These are phyloP conservation scores for Gortyna flavago DNA, from an alignment of 2,888 invertebrate genomes.

Conservation along the genomic window DNA sequence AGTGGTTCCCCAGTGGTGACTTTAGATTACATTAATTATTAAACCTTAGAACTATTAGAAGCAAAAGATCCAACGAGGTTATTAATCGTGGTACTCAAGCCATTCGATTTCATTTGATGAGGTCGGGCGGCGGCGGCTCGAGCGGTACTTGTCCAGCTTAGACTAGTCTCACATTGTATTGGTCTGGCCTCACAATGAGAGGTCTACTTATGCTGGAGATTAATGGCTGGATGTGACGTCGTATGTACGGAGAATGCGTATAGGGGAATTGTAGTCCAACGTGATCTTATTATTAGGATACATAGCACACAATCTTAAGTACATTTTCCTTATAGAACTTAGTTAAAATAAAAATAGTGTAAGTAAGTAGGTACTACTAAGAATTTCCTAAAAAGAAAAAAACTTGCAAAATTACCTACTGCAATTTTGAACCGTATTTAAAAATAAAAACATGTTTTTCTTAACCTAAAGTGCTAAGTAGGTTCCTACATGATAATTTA, in stretches of 20 bases:
- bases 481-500: neutral
- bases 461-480: neutral
- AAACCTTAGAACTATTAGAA: too few species aligned
- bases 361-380: neutral
- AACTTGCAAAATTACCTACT: neutral
- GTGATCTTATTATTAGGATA: neutral
- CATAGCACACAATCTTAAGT: neutral
- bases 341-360: neutral
- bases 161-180: too few species aligned
- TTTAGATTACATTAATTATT: too few species aligned
- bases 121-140: too few species aligned
- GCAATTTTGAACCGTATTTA: neutral
- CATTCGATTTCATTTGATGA: too few species aligned
- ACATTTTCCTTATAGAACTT: neutral
- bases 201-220: neutral
- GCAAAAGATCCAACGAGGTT: too few species aligned
- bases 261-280: too few species aligned
- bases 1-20: too few species aligned
- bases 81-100: too few species aligned
- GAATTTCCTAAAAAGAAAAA: neutral
- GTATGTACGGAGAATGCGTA: neutral
- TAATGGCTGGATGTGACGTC: neutral
- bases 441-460: neutral
- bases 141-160: neutral
- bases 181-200: neutral